These are phyloP conservation scores for Oreochromis niloticus DNA, from an alignment of 2,113 vertebrate species.

Conservation along the genomic window DNA sequence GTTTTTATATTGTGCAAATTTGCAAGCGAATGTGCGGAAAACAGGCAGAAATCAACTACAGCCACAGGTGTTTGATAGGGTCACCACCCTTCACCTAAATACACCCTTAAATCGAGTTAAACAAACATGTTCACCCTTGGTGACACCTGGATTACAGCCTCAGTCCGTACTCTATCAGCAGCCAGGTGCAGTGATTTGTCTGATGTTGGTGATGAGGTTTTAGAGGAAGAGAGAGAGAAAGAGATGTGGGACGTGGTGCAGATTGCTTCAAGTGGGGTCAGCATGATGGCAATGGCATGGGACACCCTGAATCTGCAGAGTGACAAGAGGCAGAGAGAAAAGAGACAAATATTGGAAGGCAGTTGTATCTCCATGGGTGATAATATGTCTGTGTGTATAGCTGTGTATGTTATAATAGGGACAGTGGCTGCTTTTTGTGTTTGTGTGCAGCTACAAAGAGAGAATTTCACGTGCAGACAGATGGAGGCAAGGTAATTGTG, in stretches of 20 bases:
- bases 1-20: not conserved
- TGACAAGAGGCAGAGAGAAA: not conserved
- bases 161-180: not conserved
- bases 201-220: slow-evolving; percentile 2
- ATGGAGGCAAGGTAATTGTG: slow-evolving; percentile 47
- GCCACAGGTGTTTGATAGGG: not conserved
- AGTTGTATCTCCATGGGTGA: not conserved
- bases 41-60: not conserved
- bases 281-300: not conserved
- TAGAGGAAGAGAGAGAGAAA: not conserved
- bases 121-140: not conserved
- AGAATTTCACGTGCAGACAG: slow-evolving; percentile 11
- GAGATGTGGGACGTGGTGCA: not conserved
- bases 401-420: not conserved
- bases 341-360: not conserved
- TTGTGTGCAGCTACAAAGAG: not conserved
- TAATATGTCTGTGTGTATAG: not conserved
- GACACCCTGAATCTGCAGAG: not conserved
- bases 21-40: not conserved
- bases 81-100: not conserved
- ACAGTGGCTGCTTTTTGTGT: not conserved
- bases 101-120: not conserved
- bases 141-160: not conserved
- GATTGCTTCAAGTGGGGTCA: slow-evolving; percentile 16
- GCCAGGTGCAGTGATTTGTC: slow-evolving; percentile 15